A percentile compares a stretch with the other conserved stretches of the same genome.
Evolutionary conservation across 1,140 invertebrate species (phyloP).

Genomic region (Drosophila murphyi): DNA sequence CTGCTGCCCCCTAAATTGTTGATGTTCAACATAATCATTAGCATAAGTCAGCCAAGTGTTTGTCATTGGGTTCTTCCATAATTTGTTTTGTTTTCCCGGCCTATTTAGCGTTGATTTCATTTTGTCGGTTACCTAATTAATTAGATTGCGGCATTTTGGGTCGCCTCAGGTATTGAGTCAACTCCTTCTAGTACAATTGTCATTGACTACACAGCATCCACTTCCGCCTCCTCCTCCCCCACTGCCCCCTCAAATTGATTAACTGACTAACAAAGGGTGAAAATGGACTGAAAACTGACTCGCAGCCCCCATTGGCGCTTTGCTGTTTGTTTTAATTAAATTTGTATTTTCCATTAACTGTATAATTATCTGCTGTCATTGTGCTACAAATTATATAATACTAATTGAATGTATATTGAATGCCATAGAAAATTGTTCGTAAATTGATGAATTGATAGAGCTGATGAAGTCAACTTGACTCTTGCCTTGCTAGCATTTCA

Average conservation of each 20-base stretch:
- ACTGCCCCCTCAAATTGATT: conserved; percentile 32
- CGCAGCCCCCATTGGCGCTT: conserved; percentile 38
- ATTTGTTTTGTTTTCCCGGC: conserved; percentile 43
- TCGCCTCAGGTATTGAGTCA: conserved; percentile 39
- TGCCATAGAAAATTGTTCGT: background rate
- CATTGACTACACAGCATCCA: background rate
- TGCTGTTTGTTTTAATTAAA: conserved; percentile 54
- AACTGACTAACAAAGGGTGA: conserved; percentile 38
- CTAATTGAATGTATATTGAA: conserved; percentile 35
- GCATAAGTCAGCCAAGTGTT: conserved; percentile 19
- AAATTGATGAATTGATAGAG: conserved; percentile 2
- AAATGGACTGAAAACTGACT: conserved; percentile 39
- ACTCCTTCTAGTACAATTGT: conserved; percentile 26
- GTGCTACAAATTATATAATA: conserved; percentile 40
- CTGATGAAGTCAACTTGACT: background rate
- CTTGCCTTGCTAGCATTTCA: background rate
- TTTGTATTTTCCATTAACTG: conserved; percentile 46
- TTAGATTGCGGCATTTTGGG: conserved; percentile 49
- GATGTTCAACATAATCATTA: conserved; percentile 21
- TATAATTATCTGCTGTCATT: conserved; percentile 45
- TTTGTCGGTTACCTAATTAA: conserved; percentile 54
- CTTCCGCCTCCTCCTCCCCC: background rate
- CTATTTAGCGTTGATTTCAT: conserved; percentile 47
- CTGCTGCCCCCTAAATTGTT: conserved; percentile 9
- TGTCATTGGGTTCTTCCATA: conserved; percentile 18